Conservation (phyloP, 2,797 vertebrate genomes). For the Alauda arvensis region DNA sequence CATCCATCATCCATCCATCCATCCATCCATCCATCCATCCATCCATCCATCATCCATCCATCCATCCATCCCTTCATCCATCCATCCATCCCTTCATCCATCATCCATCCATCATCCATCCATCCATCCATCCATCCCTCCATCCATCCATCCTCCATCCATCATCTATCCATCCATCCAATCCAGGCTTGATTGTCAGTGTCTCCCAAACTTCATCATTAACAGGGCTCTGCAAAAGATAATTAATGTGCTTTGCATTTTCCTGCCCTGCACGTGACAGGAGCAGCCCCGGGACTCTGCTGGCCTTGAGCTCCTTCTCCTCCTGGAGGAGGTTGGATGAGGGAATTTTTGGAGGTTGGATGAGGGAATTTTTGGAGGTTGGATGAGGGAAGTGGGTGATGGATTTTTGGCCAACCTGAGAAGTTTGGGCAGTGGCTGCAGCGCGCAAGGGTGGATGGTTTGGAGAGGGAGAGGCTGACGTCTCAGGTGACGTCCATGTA, state of each 20-base stretch:
- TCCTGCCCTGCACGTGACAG: not conserved
- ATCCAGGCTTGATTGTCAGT: constrained; percentile 50
- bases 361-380: not conserved
- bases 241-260: constrained; percentile 47
- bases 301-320: not conserved
- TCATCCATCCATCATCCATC: no score
- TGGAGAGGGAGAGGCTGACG: not conserved
- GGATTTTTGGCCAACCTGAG: not conserved
- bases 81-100: not conserved
- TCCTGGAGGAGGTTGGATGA: not conserved
- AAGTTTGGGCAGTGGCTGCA: not conserved
- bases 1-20: not conserved
- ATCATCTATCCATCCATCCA: no score
- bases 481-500: rapidly evolving
- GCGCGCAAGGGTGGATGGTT: not conserved
- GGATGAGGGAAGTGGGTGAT: not conserved
- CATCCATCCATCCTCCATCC: no score
- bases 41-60: not conserved
- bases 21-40: not conserved
- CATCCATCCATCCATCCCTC: no score
- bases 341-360: not conserved
- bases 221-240: constrained; percentile 49
- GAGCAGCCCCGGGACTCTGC: not conserved
- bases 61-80: not conserved
- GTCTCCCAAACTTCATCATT: constrained; percentile 64